These are phyloP conservation scores for Synanceia verrucosa DNA, from an alignment of 2,797 vertebrate species.

Conservation along the genomic window DNA sequence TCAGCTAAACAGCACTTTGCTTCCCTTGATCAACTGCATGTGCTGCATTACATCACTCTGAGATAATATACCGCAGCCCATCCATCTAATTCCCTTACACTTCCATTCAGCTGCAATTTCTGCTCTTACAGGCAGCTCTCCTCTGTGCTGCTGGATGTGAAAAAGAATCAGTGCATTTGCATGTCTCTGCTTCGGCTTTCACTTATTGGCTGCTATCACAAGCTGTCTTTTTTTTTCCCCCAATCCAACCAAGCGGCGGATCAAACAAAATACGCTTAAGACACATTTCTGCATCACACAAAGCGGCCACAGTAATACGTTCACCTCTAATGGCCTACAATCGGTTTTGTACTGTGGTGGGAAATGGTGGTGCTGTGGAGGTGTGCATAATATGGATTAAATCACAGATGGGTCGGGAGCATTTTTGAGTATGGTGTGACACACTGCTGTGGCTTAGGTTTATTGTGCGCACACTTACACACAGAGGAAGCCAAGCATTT, in stretches of 20 bases:
- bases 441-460: slow-evolving; percentile 40
- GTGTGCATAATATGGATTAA: slow-evolving; percentile 72
- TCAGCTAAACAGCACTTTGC: slow-evolving; percentile 45
- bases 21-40: slow-evolving; percentile 33
- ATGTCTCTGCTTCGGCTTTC: slow-evolving; percentile 27
- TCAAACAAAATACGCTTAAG: slow-evolving; percentile 60
- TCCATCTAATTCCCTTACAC: slow-evolving; percentile 37
- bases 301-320: slow-evolving; percentile 50
- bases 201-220: slow-evolving; percentile 34
- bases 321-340: slow-evolving; percentile 62
- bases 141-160: slow-evolving; percentile 8
- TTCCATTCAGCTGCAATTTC: slow-evolving; percentile 21
- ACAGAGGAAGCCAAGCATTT: slow-evolving; percentile 29
- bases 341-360: slow-evolving; percentile 49
- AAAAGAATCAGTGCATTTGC: slow-evolving; percentile 36
- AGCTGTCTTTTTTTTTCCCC: slow-evolving; percentile 21
- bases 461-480: background rate
- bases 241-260: slow-evolving; percentile 30
- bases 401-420: slow-evolving; percentile 51
- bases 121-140: background rate
- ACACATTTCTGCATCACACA: slow-evolving; percentile 57
- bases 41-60: slow-evolving; percentile 43
- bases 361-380: slow-evolving; percentile 40
- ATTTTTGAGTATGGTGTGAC: slow-evolving; percentile 22
- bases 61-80: slow-evolving; percentile 34